Evolutionary conservation across 30 jellyfish, hydroid and myxozoan genomes (phyloP).

Genomic region (Pelagia noctiluca): DNA sequence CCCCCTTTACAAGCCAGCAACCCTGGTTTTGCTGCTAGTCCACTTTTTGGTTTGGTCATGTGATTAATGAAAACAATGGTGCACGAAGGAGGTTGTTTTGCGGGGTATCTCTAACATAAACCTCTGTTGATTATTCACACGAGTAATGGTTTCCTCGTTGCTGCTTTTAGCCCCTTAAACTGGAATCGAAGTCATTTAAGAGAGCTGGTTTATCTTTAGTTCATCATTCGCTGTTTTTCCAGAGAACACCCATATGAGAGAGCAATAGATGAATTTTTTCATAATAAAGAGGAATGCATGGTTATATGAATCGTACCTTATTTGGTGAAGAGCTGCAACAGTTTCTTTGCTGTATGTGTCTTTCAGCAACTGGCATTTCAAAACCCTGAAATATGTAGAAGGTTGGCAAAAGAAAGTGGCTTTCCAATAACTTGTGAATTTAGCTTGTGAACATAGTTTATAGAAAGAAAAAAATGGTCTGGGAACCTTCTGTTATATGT

Average conservation of each 20-base stretch:
- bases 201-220: too few relatives aligned
- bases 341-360: conserved; percentile 86
- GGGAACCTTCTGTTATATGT: not conserved
- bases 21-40: too few relatives aligned
- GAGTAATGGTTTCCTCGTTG: too few relatives aligned
- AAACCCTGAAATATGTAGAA: conserved; percentile 49
- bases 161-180: not conserved
- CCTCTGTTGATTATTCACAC: too few relatives aligned
- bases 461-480: not conserved
- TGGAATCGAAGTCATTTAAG: not conserved
- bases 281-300: not conserved
- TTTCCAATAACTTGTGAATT: too few relatives aligned
- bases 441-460: too few relatives aligned
- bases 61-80: too few relatives aligned
- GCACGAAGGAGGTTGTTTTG: too few relatives aligned
- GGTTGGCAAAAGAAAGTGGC: not conserved
- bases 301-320: conserved; percentile 59
- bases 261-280: not conserved
- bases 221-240: too few relatives aligned
- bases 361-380: conserved; percentile 63
- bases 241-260: not conserved
- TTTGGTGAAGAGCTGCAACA: conserved; percentile 70
- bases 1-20: too few relatives aligned
- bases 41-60: too few relatives aligned
- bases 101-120: too few relatives aligned